Evolutionary conservation across 92 coral and sea anemone genomes (phyloP).

Genomic region (Epizoanthus ramosus): DNA sequence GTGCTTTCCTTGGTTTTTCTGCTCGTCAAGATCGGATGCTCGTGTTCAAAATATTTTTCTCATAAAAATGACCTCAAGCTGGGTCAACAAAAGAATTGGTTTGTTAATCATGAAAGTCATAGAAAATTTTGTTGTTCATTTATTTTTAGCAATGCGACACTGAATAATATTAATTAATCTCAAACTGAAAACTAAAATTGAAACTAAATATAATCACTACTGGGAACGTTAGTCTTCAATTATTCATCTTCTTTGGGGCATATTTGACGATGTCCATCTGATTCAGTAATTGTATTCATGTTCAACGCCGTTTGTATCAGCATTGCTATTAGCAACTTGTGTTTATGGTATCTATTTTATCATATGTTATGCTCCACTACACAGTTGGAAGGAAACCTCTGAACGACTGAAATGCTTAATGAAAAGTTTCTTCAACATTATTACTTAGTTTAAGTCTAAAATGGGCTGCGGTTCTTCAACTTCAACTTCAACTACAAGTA

Average conservation of each 20-base stretch:
- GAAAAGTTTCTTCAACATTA: not conserved
- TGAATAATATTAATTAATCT: not conserved
- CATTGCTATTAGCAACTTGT: conserved; percentile 9
- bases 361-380: not conserved
- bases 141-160: not conserved
- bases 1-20: not conserved
- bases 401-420: not conserved
- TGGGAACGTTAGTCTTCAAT: not conserved
- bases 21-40: not conserved
- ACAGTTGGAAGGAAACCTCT: not conserved
- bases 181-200: not conserved
- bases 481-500: not conserved
- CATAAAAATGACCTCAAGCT: not conserved
- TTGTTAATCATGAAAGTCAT: not conserved
- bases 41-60: not conserved
- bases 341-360: not conserved
- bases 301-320: not conserved
- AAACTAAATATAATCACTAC: not conserved
- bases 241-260: not conserved
- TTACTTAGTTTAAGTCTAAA: not conserved
- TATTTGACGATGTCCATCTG: not conserved
- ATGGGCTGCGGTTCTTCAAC: conserved; percentile 42
- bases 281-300: not conserved
- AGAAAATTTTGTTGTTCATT: not conserved
- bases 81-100: not conserved